A percentile compares a stretch with the other conserved stretches of the same genome.
Evolutionary conservation across 2,888 invertebrate species (phyloP).

Genomic region (Carcina quercana): DNA sequence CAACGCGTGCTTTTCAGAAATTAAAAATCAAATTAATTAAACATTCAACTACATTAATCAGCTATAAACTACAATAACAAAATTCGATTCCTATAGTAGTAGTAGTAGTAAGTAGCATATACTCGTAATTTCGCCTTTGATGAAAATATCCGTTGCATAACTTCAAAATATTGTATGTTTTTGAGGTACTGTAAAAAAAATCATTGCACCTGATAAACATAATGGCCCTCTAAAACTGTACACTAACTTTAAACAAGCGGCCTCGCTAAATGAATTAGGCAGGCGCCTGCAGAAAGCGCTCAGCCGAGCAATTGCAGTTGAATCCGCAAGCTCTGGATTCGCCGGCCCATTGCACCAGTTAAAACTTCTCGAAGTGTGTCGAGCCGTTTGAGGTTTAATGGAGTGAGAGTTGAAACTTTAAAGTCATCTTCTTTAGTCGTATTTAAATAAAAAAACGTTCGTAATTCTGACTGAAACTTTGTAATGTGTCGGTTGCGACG

Average conservation of each 20-base stretch:
- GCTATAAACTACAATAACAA: too few relatives aligned
- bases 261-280: slow-evolving; percentile 31
- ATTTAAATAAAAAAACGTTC: not conserved
- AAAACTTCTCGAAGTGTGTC: slow-evolving; percentile 36
- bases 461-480: too few relatives aligned
- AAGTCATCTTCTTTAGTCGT: too few relatives aligned
- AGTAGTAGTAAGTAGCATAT: too few relatives aligned
- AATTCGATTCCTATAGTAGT: too few relatives aligned
- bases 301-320: slow-evolving; percentile 23
- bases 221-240: slow-evolving; percentile 31
- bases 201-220: slow-evolving; percentile 22
- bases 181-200: slow-evolving; percentile 6
- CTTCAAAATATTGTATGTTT: not conserved
- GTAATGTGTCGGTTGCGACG: too few relatives aligned
- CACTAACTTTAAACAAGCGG: slow-evolving; percentile 32
- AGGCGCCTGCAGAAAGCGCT: slow-evolving; percentile 31
- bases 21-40: too few relatives aligned
- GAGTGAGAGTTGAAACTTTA: not conserved
- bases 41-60: too few relatives aligned
- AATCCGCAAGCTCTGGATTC: slow-evolving; percentile 24
- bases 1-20: too few relatives aligned
- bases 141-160: too few relatives aligned
- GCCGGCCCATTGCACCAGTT: slow-evolving; percentile 41
- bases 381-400: slow-evolving; percentile 6
- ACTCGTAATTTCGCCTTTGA: too few relatives aligned